Conservation (phyloP, 2,113 vertebrate species). For the Pleuronectes platessa region DNA sequence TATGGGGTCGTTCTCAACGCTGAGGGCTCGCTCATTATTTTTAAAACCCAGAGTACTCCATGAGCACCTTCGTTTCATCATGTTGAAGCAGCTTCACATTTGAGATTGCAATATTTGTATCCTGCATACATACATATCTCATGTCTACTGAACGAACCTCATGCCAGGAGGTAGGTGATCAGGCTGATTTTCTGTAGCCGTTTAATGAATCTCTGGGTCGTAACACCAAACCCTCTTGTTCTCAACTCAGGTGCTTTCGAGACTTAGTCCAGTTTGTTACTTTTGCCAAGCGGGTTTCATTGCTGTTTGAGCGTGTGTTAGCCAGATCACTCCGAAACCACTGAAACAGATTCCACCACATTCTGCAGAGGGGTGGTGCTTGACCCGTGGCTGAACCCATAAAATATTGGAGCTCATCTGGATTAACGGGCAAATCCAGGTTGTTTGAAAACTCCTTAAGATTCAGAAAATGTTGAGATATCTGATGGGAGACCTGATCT, state of each 20-base stretch:
- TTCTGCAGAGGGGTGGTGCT: no score
- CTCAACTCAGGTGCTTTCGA: not conserved
- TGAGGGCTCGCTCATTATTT: conserved; percentile 24
- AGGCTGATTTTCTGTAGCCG: not conserved
- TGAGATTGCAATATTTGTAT: not conserved
- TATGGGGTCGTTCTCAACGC: not conserved
- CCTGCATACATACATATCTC: not conserved
- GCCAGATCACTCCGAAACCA: no score
- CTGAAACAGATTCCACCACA: no score
- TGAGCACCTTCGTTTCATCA: not conserved
- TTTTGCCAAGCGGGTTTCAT: no score
- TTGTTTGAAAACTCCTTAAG: no score
- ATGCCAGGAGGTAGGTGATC: not conserved
- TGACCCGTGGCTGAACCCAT: no score
- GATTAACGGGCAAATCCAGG: no score
- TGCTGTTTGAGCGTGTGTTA: no score
- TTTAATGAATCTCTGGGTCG: not conserved
- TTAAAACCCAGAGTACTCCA: not conserved
- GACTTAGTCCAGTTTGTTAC: not conserved
- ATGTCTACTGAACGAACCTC: not conserved
- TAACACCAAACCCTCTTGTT: not conserved
- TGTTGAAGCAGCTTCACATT: not conserved
- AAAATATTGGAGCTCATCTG: no score
- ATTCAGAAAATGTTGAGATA: no score
- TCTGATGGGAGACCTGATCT: no score